Conservation (phyloP, 2,888 invertebrate species). For the Lamellibrachia satsuma region DNA sequence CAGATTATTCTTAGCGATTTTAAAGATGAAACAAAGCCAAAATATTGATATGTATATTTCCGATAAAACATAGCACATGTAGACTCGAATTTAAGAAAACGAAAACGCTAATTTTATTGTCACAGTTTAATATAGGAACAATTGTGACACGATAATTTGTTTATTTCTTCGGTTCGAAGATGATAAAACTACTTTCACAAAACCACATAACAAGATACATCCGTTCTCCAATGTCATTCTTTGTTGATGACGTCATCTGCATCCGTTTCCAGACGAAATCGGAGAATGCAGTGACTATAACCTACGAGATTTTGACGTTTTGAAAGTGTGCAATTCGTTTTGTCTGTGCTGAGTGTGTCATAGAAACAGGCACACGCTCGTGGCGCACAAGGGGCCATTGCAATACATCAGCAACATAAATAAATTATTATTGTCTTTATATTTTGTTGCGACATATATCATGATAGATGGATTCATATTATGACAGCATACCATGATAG, state of each 20-base stretch:
- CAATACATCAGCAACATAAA: not conserved
- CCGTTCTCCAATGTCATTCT: not conserved
- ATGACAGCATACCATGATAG: not conserved
- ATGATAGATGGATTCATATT: not conserved
- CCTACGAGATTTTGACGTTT: not conserved
- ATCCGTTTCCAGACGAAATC: not conserved
- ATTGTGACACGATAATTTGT: not conserved
- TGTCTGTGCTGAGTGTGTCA: not conserved
- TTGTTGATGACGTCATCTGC: not conserved
- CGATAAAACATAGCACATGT: not conserved
- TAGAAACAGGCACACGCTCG: not conserved
- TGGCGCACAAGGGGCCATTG: not conserved
- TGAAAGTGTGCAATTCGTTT: not conserved
- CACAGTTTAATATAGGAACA: not conserved
- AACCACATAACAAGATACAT: not conserved
- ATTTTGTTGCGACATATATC: not conserved
- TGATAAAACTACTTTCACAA: not conserved
- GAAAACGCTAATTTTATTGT: not conserved
- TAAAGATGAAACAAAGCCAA: not conserved
- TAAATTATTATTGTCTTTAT: not conserved
- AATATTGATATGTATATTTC: not conserved
- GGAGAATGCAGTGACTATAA: not conserved
- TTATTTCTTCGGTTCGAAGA: not conserved
- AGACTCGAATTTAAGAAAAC: not conserved
- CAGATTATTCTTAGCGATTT: not conserved